These are phyloP conservation scores for Lasiurus borealis DNA, from an alignment of 2,113 vertebrate species.

Conservation along the genomic window DNA sequence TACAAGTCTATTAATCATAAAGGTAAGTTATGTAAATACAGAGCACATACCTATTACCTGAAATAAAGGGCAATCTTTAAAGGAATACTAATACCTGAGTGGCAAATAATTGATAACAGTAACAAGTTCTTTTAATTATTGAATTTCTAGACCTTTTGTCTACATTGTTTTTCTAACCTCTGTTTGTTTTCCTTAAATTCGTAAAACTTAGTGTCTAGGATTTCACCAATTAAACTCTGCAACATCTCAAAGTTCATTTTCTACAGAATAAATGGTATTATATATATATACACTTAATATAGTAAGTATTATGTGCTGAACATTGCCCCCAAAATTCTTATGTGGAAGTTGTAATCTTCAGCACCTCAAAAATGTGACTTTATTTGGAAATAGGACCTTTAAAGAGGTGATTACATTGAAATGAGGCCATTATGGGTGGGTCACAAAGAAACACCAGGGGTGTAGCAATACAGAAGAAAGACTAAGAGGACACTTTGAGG, in stretches of 20 bases:
- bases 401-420: background rate
- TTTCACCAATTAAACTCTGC: background rate
- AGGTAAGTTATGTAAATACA: background rate
- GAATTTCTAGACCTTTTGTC: background rate
- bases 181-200: background rate
- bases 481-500: background rate
- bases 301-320: background rate
- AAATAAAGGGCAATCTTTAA: background rate
- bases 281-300: background rate
- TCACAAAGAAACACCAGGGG: background rate
- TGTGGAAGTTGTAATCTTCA: background rate
- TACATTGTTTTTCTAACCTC: background rate
- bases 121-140: slow-evolving; percentile 14
- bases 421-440: background rate
- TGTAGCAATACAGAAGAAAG: background rate
- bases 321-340: background rate
- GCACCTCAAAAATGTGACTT: background rate
- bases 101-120: background rate
- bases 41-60: background rate
- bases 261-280: background rate
- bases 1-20: background rate
- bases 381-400: background rate
- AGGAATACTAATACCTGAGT: background rate
- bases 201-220: background rate
- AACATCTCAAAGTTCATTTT: background rate